Evolutionary conservation across 1,140 invertebrate species (phyloP).

Genomic region (Ceratoteleas bidentatus): DNA sequence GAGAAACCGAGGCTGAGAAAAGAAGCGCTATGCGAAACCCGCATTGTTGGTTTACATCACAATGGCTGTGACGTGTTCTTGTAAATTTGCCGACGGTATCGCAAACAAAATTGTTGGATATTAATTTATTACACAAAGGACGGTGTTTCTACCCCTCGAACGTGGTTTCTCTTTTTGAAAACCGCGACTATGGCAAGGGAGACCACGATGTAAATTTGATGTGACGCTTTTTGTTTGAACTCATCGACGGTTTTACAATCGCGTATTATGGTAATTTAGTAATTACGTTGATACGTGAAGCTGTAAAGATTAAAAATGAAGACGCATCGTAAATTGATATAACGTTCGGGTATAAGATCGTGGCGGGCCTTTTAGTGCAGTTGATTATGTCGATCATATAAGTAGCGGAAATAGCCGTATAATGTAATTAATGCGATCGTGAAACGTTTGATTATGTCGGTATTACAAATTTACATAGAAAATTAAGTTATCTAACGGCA

Average conservation of each 20-base stretch:
- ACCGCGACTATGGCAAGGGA: too few relatives aligned
- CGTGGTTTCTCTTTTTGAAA: too few relatives aligned
- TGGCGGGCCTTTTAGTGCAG: constrained; percentile 36
- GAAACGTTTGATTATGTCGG: constrained; percentile 39
- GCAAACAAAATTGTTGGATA: constrained; percentile 25
- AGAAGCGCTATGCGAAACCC: constrained; percentile 36
- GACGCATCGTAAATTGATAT: constrained; percentile 46
- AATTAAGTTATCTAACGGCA: constrained; percentile 38
- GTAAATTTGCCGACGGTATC: constrained; percentile 36
- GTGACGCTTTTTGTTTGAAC: constrained; percentile 11
- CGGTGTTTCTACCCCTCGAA: too few relatives aligned
- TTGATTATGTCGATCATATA: constrained; percentile 54
- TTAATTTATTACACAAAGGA: constrained; percentile 8
- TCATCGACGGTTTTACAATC: constrained; percentile 34
- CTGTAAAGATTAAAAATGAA: constrained; percentile 50
- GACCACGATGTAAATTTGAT: constrained; percentile 32
- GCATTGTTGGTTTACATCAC: constrained; percentile 30
- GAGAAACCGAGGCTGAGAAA: constrained; percentile 44
- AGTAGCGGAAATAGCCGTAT: constrained; percentile 48
- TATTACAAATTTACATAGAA: constrained; percentile 34
- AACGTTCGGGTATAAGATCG: constrained; percentile 34
- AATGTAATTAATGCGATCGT: constrained; percentile 49
- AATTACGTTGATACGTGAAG: constrained; percentile 23
- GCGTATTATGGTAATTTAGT: constrained; percentile 42
- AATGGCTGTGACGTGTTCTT: constrained; percentile 38